Base-by-base conservation (phyloP, 2,888 invertebrate species). In the Acrobeloides nanus region DNA sequence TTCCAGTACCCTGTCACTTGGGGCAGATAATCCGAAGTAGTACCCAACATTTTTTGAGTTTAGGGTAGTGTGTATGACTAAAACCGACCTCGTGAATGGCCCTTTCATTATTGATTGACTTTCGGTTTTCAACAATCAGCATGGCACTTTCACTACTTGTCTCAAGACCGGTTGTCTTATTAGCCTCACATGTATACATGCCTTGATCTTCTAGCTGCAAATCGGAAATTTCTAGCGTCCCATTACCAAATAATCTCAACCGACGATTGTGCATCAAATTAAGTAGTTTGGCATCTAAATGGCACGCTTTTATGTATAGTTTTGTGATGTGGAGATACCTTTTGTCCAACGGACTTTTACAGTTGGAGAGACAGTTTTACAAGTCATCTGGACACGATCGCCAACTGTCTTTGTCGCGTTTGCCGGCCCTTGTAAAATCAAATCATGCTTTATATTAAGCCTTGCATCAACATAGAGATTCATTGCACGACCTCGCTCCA, bases 401-500 rank as follows among this genome's bases (percentile, higher is more conserved):
- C 65, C 63, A 24, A 52, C 33, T 4, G 41, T 33, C 1, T 47
- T 53, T 6, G 64, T 63, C 0, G 55, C 21, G 35, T 64, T 64
- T 5, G 46, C 20, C 6, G 62, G 62, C 24, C 62, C 64, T 38
- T 48, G 42, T 27, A 46, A 47, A 23, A 51, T 51, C 20, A 51
- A 15, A 7, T 51, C 42, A 26, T 21, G 33, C 15, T 27, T 21
- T 15, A 20, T 33, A 18, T 38, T 55, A 10, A 53, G 27, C 17
- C 46, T 26, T 17, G 49, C 40, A 20, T 59, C 58, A 12, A 57
- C 58, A 46, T 57, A 57, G 5, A 60, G 33, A 25, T 57, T 57
- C 47, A 60, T 57, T 8, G 62, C 54, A 15, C 51, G 40, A 17
- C 70, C 70, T n/a, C 61, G 38, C 46, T 70, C 68, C 43, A 70